phyloP scores from a whole-genome alignment of 2,797 vertebrate species.

The Anguilla pacifica region DNA sequence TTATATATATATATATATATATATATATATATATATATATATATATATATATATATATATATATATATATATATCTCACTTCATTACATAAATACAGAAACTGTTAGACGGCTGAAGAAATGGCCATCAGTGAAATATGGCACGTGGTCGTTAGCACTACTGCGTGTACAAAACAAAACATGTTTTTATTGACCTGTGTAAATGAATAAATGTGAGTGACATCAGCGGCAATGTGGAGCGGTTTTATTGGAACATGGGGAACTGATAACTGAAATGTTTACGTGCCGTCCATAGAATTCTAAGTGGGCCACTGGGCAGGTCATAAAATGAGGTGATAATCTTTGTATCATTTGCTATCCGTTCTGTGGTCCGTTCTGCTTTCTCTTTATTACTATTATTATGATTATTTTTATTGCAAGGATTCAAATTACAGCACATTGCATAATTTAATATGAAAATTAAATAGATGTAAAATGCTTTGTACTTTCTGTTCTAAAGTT shows the following conservation, averaged over 20 bases:
- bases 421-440: background rate
- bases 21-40: background rate
- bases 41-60: background rate
- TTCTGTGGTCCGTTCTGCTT: background rate
- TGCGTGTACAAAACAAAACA: background rate
- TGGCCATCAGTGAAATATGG: background rate
- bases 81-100: conserved; percentile 1
- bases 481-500: background rate
- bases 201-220: conserved; percentile 4
- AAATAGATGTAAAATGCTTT: conserved; percentile 8
- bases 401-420: conserved; percentile 13
- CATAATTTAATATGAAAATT: conserved; percentile 8
- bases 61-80: too few relatives aligned
- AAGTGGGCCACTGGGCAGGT: conserved; percentile 1
- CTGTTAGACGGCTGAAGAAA: background rate
- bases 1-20: background rate
- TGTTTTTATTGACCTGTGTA: conserved; percentile 19
- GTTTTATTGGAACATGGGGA: conserved; percentile 1
- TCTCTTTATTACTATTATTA: conserved; percentile 11
- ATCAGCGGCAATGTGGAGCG: background rate
- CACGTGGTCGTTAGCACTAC: background rate
- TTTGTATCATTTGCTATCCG: background rate
- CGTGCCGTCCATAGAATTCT: background rate
- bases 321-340: background rate
- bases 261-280: conserved; percentile 18